Base-by-base conservation (phyloP, 2,888 invertebrate species). In the Xiphydria camelus region DNA sequence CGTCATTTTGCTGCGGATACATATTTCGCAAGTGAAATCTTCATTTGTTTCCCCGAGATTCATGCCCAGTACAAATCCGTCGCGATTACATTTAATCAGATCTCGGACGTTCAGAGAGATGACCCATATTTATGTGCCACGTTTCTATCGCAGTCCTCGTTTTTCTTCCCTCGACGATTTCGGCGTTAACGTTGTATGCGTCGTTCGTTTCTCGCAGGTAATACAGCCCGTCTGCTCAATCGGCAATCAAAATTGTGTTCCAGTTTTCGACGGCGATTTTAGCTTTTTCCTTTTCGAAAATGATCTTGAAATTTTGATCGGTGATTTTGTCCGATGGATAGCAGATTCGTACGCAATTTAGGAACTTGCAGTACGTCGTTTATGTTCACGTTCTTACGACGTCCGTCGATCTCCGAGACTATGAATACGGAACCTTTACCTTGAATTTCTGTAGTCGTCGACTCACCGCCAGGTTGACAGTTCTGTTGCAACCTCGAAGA, bases 271-370 rank as follows among this genome's bases (percentile, higher is more conserved):
- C 36, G 2, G 15, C 19, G 14, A 41, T 29, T 9, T 22, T 18
- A 7, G 47, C 39, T n/a, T 39, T 19, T 18, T 38, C 18, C 29
- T 43, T 43, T 9, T 43, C 19, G 17, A 47, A 47, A 2, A 22
- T 34, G 14, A 43, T 34, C 14, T 19, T 22, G 34, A 35, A 34
- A 25, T 21, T 31, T 18, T 39, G 33, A 18, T 43, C 47, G 12
- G 43, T 43, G 9, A 39, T 43, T 18, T 25, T 47, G n/a, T 9
- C 39, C 46, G 12, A 49, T 46, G 5, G 46, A 47, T 22, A 49
- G 15, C 20, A 47, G 31, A 22, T 43, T 49, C 4, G 31, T 42
- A 10, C 40, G 46, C 17, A 49, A 37, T 23, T 39, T 34, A 3
- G 46, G 42, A 6, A 49, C 46, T 12, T 35, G 19, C 12, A 41